phyloP scores from a whole-genome alignment of 2,888 invertebrate species.

The Melanchra persicariae region DNA sequence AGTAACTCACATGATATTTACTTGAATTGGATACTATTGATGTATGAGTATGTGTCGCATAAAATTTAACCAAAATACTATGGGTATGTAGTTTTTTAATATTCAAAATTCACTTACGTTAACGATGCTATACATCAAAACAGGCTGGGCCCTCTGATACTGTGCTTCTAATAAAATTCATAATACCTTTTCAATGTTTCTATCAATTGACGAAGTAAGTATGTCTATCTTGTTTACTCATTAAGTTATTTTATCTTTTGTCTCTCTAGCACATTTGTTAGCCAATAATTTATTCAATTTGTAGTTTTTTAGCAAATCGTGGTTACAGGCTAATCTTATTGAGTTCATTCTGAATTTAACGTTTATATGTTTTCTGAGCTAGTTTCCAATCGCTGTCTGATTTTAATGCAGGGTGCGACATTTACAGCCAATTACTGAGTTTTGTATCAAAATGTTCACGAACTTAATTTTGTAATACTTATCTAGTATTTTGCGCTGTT shows the following conservation, averaged over 20 bases:
- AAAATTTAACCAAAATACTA: too few relatives aligned
- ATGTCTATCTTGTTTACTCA: not conserved
- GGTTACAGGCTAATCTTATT: constrained; percentile 2
- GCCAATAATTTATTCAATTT: not conserved
- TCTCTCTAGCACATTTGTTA: not conserved
- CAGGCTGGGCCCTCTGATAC: too few relatives aligned
- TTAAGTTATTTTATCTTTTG: not conserved
- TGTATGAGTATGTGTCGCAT: too few relatives aligned
- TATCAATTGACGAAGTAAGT: constrained; percentile 10
- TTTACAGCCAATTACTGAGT: constrained; percentile 46
- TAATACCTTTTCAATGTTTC: not conserved
- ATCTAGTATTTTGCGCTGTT: not conserved
- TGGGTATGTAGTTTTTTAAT: too few relatives aligned
- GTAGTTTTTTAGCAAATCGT: not conserved
- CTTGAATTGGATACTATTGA: too few relatives aligned
- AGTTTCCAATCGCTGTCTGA: constrained; percentile 37
- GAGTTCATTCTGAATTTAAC: not conserved
- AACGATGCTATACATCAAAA: too few relatives aligned
- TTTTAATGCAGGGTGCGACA: constrained; percentile 47
- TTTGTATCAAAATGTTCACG: constrained; percentile 30
- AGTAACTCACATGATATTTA: too few relatives aligned
- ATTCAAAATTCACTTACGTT: too few relatives aligned
- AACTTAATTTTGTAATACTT: constrained; percentile 1
- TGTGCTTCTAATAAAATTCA: too few relatives aligned
- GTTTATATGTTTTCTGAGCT: constrained; percentile 8